Base-by-base conservation (phyloP, 2,797 vertebrate genomes). In the Basileuterus tristriatus region DNA sequence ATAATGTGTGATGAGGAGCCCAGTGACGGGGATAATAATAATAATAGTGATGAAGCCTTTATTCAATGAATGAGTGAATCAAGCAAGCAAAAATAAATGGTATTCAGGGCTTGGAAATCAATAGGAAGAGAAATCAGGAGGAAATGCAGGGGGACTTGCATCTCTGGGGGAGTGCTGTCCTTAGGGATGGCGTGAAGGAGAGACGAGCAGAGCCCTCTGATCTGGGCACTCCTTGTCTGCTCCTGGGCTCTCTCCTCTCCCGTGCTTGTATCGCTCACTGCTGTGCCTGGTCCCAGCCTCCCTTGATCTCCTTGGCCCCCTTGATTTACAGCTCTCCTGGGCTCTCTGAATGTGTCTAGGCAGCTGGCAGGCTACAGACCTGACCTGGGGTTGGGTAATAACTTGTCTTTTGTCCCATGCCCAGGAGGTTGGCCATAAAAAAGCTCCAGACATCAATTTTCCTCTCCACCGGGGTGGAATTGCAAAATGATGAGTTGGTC, bases 31-130 rank as follows among this genome's bases (percentile, higher is more conserved):
- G 87, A 94, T 88, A 62, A 96, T 96, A 96, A 97, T 97, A 97
- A 96, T 96, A 97, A 96, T 96, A 97, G 95, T 94, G 93, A 92
- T 96, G 97, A 96, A 96, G 96, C 95, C 96, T 96, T 96, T 96
- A 96, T 96, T 96, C 96, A 93, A 93, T 96, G 96, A 96, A 96
- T 97, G 96, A 96, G 85, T 90, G 96, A 95, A 95, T 93, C 93
- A 97, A 94, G 94, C 93, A 95, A 95, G 97, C 75, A 88, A 96
- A 94, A 95, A 94, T 84, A 94, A 95, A 96, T 89, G 85, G 79
- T 44, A 95, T 94, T 96, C 96, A 94, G 74, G 85, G 92, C 81
- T 79, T 72, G 83, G 78, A 65, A 95, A 94, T 92, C 95, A 94
- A 93, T 96, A 86, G 82, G 78, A 76, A 82, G 92, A 64, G 91